These are phyloP conservation scores for Polylopha cassiicola DNA, from an alignment of 2,888 invertebrate species.

Conservation along the genomic window DNA sequence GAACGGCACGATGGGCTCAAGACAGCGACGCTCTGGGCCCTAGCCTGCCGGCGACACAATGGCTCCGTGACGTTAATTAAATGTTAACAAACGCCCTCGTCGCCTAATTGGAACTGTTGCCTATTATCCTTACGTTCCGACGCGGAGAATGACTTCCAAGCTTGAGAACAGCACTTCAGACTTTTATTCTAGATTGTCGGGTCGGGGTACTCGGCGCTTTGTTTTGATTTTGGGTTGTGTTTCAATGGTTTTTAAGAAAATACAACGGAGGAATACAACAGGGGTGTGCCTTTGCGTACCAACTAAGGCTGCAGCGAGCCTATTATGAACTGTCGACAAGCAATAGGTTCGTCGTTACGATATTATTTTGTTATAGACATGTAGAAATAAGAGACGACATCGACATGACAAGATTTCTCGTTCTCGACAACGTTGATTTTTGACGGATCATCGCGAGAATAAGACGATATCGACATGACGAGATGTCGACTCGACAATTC, in stretches of 20 bases:
- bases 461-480: too few relatives aligned
- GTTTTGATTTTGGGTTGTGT: conserved; percentile 31
- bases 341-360: too few relatives aligned
- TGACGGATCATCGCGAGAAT: too few relatives aligned
- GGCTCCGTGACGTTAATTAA: conserved; percentile 74
- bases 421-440: too few relatives aligned
- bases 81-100: conserved; percentile 77
- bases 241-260: neutral
- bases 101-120: conserved; percentile 77
- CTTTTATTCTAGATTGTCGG: conserved; percentile 54
- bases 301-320: too few relatives aligned
- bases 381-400: too few relatives aligned
- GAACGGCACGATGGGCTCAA: conserved; percentile 55
- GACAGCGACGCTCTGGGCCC: conserved; percentile 49
- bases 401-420: too few relatives aligned
- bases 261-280: conserved; percentile 2
- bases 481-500: too few relatives aligned
- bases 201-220: conserved; percentile 45
- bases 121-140: conserved; percentile 74
- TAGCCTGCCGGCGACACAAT: conserved; percentile 67
- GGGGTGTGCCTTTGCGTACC: too few relatives aligned
- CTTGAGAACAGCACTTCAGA: conserved; percentile 60
- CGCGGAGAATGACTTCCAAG: conserved; percentile 64
- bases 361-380: too few relatives aligned
- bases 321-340: too few relatives aligned